A percentile compares a stretch with the other conserved stretches of the same genome.
phyloP scores from a whole-genome alignment of 1,140 invertebrate species.

The Bombus fervidus region DNA sequence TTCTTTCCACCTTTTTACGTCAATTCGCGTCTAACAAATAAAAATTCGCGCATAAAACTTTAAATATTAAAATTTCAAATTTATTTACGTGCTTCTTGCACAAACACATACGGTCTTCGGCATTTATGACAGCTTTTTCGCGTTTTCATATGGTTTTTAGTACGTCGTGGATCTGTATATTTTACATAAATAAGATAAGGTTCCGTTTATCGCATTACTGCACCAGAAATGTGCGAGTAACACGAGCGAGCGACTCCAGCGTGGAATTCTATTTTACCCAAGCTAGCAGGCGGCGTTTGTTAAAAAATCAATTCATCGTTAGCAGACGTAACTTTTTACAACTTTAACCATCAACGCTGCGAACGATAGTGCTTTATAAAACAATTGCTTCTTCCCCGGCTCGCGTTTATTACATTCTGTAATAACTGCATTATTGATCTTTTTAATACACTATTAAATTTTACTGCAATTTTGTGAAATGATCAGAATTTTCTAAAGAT shows the following conservation, averaged over 20 bases:
- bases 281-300: neutral
- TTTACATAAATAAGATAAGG: neutral
- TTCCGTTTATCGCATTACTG: neutral
- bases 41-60: no score
- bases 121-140: neutral
- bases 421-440: neutral
- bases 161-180: neutral
- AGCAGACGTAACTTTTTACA: neutral
- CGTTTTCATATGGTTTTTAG: neutral
- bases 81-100: no score
- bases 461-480: neutral
- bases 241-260: neutral
- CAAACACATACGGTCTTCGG: no score
- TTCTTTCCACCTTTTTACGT: no score
- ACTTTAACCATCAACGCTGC: neutral
- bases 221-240: neutral
- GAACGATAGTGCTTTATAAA: neutral
- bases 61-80: no score
- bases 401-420: neutral
- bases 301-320: neutral
- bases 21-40: no score
- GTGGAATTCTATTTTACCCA: neutral
- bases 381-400: no score
- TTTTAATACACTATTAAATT: neutral
- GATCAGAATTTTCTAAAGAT: no score